A percentile compares a stretch with the other conserved stretches of the same genome.
These are phyloP conservation scores for Philopedon plagiatum DNA, from an alignment of 2,888 invertebrate species.

Conservation along the genomic window DNA sequence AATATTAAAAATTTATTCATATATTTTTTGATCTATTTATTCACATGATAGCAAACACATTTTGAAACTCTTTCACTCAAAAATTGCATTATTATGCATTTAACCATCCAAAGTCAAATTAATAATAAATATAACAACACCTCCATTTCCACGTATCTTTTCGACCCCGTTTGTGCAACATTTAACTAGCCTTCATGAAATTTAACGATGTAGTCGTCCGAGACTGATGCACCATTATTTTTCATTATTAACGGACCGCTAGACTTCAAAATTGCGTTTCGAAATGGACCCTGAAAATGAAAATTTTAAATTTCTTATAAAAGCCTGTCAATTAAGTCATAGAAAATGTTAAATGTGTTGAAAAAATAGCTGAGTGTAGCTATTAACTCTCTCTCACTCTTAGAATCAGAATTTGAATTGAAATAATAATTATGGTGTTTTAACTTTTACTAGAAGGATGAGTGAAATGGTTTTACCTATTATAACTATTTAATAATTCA, in stretches of 20 bases:
- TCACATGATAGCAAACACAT: too few species aligned
- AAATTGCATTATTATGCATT: background rate
- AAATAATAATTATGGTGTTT: too few species aligned
- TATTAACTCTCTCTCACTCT: too few species aligned
- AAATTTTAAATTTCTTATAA: conserved; percentile 54
- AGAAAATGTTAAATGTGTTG: conserved; percentile 4
- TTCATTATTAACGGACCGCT: conserved; percentile 68
- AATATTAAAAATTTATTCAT: too few species aligned
- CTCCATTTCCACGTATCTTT: conserved; percentile 40
- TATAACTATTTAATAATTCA: too few species aligned
- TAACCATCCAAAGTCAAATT: background rate
- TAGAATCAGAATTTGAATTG: too few species aligned
- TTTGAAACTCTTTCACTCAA: background rate
- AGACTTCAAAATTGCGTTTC: conserved; percentile 67
- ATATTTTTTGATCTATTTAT: too few species aligned
- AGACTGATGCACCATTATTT: conserved; percentile 68
- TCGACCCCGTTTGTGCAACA: conserved; percentile 50
- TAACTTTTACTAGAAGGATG: too few species aligned
- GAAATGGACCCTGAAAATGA: conserved; percentile 56
- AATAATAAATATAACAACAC: conserved; percentile 11
- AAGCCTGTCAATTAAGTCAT: conserved; percentile 28
- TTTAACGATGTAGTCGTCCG: conserved; percentile 67
- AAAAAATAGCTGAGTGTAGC: too few species aligned
- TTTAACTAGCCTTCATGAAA: conserved; percentile 65
- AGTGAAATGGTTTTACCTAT: too few species aligned